Conservation (phyloP, 2,113 vertebrate species). For the Paracanthobrama guichenoti region DNA sequence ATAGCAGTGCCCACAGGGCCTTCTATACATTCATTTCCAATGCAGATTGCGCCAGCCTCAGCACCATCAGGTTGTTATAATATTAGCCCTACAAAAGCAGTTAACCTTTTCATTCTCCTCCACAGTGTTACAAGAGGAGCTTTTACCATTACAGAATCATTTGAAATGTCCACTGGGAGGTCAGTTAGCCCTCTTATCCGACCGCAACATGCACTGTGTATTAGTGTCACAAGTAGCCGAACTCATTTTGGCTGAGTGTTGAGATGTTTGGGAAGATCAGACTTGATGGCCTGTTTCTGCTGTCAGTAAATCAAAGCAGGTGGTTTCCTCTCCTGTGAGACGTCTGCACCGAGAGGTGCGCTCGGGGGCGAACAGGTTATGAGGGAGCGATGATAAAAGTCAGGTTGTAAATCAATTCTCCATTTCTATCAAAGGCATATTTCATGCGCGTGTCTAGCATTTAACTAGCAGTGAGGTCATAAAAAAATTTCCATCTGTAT, state of each 20-base stretch:
- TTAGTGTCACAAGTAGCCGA: slow-evolving; percentile 7
- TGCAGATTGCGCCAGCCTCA: slow-evolving; percentile 64
- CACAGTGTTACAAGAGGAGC: not conserved
- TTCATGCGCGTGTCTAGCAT: slow-evolving; percentile 71
- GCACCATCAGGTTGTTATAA: slow-evolving; percentile 12
- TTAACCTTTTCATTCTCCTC: slow-evolving; percentile 22
- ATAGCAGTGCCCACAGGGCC: slow-evolving; percentile 66
- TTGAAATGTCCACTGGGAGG: not conserved
- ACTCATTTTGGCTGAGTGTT: slow-evolving; percentile 31
- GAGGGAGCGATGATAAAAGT: slow-evolving; percentile 73
- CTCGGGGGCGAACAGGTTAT: slow-evolving; percentile 67
- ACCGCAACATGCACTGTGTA: too few relatives aligned
- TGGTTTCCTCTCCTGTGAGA: slow-evolving; percentile 68
- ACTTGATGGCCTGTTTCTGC: slow-evolving; percentile 29
- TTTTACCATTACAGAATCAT: not conserved
- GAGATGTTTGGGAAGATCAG: slow-evolving; percentile 37
- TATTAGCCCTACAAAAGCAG: not conserved
- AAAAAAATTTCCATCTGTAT: slow-evolving; percentile 69
- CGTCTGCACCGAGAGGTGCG: slow-evolving; percentile 56
- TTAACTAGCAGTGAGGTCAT: slow-evolving; percentile 73
- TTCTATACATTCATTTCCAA: slow-evolving; percentile 66
- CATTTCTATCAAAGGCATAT: slow-evolving; percentile 75
- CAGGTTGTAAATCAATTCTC: slow-evolving; percentile 74
- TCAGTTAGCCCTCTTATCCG: not conserved
- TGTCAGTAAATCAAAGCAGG: slow-evolving; percentile 75